Evolutionary conservation across 2,888 invertebrate species (phyloP).

Genomic region (Tipula confusa): DNA sequence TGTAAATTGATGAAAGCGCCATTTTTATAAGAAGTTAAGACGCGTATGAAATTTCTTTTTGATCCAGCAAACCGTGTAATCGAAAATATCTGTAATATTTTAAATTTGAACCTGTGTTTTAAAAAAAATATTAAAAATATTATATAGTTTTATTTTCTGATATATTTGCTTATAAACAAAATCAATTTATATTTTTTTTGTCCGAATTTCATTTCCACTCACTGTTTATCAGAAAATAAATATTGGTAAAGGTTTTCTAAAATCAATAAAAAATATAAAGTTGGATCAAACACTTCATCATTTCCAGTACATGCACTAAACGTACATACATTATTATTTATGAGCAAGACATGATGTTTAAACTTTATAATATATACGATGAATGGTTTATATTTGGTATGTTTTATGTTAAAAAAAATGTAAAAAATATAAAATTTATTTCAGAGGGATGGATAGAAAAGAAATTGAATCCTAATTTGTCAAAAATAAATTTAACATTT

Average conservation of each 20-base stretch:
- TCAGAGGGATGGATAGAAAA: neutral
- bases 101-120: too few relatives aligned
- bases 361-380: conserved; percentile 3
- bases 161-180: too few relatives aligned
- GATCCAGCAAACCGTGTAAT: too few relatives aligned
- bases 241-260: neutral
- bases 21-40: too few relatives aligned
- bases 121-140: too few relatives aligned
- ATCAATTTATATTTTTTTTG: too few relatives aligned
- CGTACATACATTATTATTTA: neutral
- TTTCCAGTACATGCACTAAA: neutral
- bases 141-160: too few relatives aligned
- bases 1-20: too few relatives aligned
- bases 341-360: neutral
- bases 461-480: neutral
- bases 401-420: neutral
- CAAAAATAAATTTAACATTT: neutral
- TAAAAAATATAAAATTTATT: neutral
- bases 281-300: neutral
- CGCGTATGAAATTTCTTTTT: too few relatives aligned
- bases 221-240: neutral
- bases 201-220: too few relatives aligned
- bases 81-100: too few relatives aligned
- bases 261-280: neutral
- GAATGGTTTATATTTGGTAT: neutral